Conservation (phyloP, 92 coral and sea anemone species). For the Pocillopora meandrina region DNA sequence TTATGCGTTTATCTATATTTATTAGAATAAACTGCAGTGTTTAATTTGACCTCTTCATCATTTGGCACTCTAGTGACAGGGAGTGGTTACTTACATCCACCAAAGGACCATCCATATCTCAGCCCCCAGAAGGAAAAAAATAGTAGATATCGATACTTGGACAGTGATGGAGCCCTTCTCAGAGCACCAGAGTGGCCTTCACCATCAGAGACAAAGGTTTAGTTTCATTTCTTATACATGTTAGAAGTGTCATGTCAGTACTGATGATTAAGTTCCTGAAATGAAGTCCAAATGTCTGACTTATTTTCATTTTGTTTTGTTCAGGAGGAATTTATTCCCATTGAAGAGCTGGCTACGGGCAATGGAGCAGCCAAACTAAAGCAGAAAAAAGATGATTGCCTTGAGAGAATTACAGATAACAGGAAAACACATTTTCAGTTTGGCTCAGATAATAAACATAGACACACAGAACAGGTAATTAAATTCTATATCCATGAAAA, state of each 20-base stretch:
- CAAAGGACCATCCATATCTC: constrained; percentile 57
- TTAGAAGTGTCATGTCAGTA: no score
- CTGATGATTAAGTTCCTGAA: no score
- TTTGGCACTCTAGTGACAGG: constrained; percentile 68
- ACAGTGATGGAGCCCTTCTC: constrained; percentile 68
- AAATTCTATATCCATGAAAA: background rate
- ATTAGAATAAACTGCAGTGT: no score
- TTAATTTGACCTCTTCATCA: no score
- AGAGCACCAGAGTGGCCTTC: constrained; percentile 62
- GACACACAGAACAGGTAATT: constrained; percentile 80
- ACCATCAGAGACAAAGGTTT: constrained; percentile 77
- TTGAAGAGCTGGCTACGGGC: background rate
- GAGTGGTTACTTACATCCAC: constrained; percentile 75
- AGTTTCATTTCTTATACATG: background rate
- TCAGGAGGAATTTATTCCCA: constrained; percentile 31
- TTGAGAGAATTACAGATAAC: constrained; percentile 68
- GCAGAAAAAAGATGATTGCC: constrained; percentile 61
- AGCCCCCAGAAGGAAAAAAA: constrained; percentile 66
- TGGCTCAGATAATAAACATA: constrained; percentile 69
- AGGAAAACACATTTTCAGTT: constrained; percentile 80
- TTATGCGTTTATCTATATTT: no score
- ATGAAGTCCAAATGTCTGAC: background rate
- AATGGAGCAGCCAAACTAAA: constrained; percentile 9
- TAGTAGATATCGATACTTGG: constrained; percentile 75
- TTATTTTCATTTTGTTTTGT: background rate